These are phyloP conservation scores for Orthonychiurus folsomi DNA, from an alignment of 2,888 invertebrate species.

Conservation along the genomic window DNA sequence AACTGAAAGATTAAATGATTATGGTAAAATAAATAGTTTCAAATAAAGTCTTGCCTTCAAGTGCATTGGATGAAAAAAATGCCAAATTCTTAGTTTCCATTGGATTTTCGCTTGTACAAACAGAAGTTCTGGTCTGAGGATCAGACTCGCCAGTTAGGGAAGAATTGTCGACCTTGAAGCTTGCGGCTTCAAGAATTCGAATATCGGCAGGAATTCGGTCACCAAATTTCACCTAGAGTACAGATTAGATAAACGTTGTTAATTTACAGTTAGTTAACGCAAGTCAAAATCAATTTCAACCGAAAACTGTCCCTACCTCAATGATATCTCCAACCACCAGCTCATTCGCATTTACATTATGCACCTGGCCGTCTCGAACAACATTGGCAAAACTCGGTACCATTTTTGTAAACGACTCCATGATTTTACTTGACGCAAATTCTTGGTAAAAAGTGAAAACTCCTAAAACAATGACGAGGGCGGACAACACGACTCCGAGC, in stretches of 20 bases:
- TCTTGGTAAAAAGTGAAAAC: slow-evolving; percentile 53
- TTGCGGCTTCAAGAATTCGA: slow-evolving; percentile 49
- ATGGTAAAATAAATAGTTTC: slow-evolving; percentile 5
- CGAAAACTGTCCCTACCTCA: slow-evolving; percentile 10
- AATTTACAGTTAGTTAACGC: background rate
- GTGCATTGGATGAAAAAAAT: slow-evolving; percentile 90
- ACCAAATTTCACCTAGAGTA: slow-evolving; percentile 50
- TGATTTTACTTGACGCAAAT: slow-evolving; percentile 46
- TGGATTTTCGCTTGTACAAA: slow-evolving; percentile 87
- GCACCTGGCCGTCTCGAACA: slow-evolving; percentile 25
- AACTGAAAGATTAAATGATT: background rate
- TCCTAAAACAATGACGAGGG: slow-evolving; percentile 50
- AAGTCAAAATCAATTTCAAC: background rate
- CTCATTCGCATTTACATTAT: slow-evolving; percentile 17
- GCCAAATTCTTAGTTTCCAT: slow-evolving; percentile 88
- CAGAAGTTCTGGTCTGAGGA: slow-evolving; percentile 78
- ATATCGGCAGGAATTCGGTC: slow-evolving; percentile 54
- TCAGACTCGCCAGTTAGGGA: slow-evolving; percentile 91
- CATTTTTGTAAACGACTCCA: slow-evolving; percentile 53
- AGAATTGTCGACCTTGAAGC: slow-evolving; percentile 69
- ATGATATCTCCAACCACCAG: slow-evolving; percentile 23
- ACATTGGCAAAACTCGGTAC: slow-evolving; percentile 45
- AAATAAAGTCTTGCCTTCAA: slow-evolving; percentile 57
- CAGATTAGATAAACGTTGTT: no score
- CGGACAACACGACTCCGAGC: slow-evolving; percentile 49